These are phyloP conservation scores for Microhierax caerulescens DNA, from an alignment of 2,797 vertebrate species.

Conservation along the genomic window DNA sequence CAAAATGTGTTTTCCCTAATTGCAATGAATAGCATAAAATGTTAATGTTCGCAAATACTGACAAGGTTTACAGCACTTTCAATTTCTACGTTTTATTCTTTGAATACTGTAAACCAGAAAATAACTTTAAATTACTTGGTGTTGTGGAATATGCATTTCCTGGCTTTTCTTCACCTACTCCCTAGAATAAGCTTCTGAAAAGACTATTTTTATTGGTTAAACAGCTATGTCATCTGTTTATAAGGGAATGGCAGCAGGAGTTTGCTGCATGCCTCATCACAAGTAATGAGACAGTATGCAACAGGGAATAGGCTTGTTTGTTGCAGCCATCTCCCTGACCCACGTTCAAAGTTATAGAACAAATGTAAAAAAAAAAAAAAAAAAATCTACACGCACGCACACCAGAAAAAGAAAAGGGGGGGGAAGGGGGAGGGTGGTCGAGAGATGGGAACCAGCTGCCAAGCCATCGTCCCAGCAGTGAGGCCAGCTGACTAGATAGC, in stretches of 20 bases:
- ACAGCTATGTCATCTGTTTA: conserved; percentile 80
- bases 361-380: conserved; percentile 14
- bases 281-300: conserved; percentile 86
- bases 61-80: conserved; percentile 59
- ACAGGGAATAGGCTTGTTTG: conserved; percentile 80
- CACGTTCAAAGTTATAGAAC: conserved; percentile 77
- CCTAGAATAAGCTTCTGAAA: conserved; percentile 56
- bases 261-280: conserved; percentile 66
- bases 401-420: not conserved
- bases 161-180: conserved; percentile 46
- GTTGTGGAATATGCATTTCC: conserved; percentile 41
- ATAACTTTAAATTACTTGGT: conserved; percentile 63
- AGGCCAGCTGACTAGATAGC: conserved; percentile 92
- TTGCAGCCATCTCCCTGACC: conserved; percentile 78
- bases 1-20: conserved; percentile 74
- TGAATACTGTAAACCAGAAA: conserved; percentile 45
- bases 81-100: conserved; percentile 46
- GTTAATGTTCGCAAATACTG: conserved; percentile 31
- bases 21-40: conserved; percentile 69
- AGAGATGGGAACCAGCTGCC: conserved; percentile 92
- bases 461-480: conserved; percentile 84
- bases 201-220: conserved; percentile 69
- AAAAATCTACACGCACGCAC: conserved; percentile 49
- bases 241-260: conserved; percentile 80
- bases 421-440: conserved; percentile 75